Evolutionary conservation across 2,888 invertebrate species (phyloP), one percentile per base, ranked within the genome.

Genomic region (Geotrupes spiniger): DNA sequence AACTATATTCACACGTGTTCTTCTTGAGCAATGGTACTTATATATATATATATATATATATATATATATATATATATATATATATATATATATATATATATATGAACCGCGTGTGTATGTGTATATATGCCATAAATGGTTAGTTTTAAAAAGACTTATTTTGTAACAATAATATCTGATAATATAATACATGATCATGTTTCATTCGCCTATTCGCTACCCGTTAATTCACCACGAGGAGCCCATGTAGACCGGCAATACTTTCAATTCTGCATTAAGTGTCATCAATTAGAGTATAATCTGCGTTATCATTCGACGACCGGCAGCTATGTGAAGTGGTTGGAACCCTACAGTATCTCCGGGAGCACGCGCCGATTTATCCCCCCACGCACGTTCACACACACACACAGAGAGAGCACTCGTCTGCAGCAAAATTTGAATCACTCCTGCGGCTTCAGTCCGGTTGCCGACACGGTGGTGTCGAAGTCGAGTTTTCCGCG

Each of bases 271-370:
- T 55, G 58, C 53, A 63, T 61, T 56, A 51, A 61, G 58, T 56
- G 60, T 58, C 64, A 63, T 66, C 66, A 64, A 65, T 65, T 66
- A 66, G 59, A 55, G 56, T 49, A 60, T 65, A 64, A 64, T 66
- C 60, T 57, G 59, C 60, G 62, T 64, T 64, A 66, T 66, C 64
- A 57, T 58, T 53, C 59, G 47, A 52, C 58, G 56, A 50, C 57
- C 61, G 58, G 54, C 36, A 33, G 54, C 54, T 49, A 51, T 54
- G 49, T 51, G 15, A 14, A 54, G 51, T 54, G 54, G 49, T 54
- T 54, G 44, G 49, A 43, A 42, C 51, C 51, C 48, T 51, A 37
- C 43, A 46, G 42, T 57, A 55, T 55, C 55, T 46, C 28, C 45
- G 46, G 42, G 57, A 59, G 58, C 58, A 59, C 58, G 58, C 58